Evolutionary conservation across 1,140 invertebrate species (phyloP).

Genomic region (Watersipora subatra): DNA sequence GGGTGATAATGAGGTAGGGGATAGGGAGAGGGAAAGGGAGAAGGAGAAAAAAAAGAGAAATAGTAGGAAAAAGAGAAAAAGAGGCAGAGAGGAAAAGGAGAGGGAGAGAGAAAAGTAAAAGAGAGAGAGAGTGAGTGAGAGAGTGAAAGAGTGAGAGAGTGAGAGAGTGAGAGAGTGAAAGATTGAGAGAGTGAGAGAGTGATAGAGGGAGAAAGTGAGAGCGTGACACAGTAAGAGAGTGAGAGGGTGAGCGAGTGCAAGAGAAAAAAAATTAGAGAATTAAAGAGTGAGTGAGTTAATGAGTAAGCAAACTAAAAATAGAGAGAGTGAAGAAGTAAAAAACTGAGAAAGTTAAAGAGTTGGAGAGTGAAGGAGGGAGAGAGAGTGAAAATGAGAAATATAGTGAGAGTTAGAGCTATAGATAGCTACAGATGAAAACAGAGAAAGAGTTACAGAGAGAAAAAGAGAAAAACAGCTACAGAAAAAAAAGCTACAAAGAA

Average conservation of each 20-base stretch:
- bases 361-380: neutral
- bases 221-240: neutral
- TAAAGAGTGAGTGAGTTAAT: neutral
- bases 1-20: neutral
- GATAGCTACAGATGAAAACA: neutral
- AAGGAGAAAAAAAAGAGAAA: neutral
- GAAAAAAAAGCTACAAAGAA: neutral
- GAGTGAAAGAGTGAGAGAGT: no score
- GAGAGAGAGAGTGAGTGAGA: no score
- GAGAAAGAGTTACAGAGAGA: neutral
- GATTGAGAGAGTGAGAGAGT: no score
- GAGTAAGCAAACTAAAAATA: neutral
- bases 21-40: neutral
- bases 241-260: neutral
- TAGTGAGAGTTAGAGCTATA: neutral
- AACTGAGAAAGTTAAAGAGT: neutral
- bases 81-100: neutral
- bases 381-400: neutral
- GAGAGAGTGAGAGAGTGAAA: no score
- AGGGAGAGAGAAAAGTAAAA: no score
- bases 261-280: neutral
- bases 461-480: conserved; percentile 20
- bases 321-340: neutral
- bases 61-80: neutral
- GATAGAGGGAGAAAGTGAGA: neutral